Base-by-base conservation (phyloP, 2,888 invertebrate genomes). In the Drosophila imparisetae region DNA sequence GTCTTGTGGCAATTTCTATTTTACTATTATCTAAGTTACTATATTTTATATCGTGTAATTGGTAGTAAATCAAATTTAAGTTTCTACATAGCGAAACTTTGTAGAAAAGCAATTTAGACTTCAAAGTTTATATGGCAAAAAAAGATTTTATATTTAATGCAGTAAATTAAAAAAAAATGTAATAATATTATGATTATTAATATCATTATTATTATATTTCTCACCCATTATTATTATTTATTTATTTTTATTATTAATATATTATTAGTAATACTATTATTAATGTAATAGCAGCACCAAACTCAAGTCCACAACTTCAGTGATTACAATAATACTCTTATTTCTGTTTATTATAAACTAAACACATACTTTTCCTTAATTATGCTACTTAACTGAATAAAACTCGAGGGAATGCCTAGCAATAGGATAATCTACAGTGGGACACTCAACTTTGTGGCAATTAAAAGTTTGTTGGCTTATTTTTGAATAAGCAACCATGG, bases 381-480 rank as follows among this genome's bases (percentile, higher is more conserved):
- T 5, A 42, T 57, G 21, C 29, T 30, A 57, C 21, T 42, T 29
- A 30, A 21, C 42, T 21, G 18, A 27, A n/a, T 21, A 13, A 13
- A 34, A 7, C 42, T 59, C 27, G 15, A 40, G 24, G 13, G 21
- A 27, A 13, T n/a, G 58, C 29, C n/a, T 21, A 18, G 24, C 11
- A 18, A 21, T n/a, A 38, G 32, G 18, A 18, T 52, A 48, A 60
- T 54, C 40, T 40, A 29, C 27, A 29, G 32, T 50, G 69, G 48
- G 61, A 27, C n/a, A 38, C 29, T 29, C 29, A 50, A 78, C 53
- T 69, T 65, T 40, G 29, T 58, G 61, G 11, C 62, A 61, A 66
- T 71, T 75, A 75, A 71, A 80, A 63, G 50, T 71, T 71, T 45
- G 40, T 76, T 71, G 24, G 59, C 54, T 80, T 32, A 65, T 53